Conservation (phyloP, 2,113 vertebrate genomes). For the Tragelaphus strepsiceros region DNA sequence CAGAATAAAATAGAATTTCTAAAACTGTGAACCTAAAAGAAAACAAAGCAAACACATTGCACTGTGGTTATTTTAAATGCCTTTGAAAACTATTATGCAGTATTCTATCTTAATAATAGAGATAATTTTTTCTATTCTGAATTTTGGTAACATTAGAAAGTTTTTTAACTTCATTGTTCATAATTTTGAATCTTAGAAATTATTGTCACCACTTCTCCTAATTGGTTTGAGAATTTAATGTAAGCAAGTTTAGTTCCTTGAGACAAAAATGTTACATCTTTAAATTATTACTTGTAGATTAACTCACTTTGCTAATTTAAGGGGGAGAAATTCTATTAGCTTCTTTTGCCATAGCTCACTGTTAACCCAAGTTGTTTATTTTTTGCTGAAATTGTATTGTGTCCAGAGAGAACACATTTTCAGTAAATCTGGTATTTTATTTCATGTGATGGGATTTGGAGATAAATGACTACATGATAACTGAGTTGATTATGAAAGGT, state of each 20-base stretch:
- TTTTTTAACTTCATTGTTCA: conserved; percentile 13
- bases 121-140: neutral
- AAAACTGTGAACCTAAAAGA: neutral
- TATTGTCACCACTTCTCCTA: neutral
- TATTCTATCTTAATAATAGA: conserved; percentile 1
- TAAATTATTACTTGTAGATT: neutral
- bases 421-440: neutral
- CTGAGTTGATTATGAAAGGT: neutral
- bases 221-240: conserved; percentile 4
- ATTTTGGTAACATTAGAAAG: conserved; percentile 5
- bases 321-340: neutral
- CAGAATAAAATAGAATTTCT: neutral
- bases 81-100: neutral
- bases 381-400: neutral
- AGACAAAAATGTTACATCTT: conserved; percentile 14
- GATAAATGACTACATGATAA: neutral
- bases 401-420: neutral
- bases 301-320: neutral
- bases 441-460: neutral
- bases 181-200: conserved; percentile 24
- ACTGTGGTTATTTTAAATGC: neutral
- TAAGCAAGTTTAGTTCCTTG: neutral
- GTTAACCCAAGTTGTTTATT: neutral
- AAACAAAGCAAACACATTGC: neutral
- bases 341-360: neutral